Conservation (phyloP, 2,113 vertebrate species). For the Chaetorhynchus papuensis region DNA sequence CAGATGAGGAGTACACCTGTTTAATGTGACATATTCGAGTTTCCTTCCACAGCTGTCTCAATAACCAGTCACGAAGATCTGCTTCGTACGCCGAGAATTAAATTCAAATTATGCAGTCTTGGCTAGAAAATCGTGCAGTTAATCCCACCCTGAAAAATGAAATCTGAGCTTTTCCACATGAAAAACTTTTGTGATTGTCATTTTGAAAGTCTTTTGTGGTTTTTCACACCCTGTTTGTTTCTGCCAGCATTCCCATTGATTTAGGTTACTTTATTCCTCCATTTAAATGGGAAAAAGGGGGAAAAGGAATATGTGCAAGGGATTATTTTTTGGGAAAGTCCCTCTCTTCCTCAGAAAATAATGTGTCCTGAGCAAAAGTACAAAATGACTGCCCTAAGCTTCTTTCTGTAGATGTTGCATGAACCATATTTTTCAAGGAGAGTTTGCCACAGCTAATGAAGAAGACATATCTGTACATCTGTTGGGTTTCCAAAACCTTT, state of each 20-base stretch:
- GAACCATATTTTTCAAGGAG: neutral
- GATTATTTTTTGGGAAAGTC: neutral
- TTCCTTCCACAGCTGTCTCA: conserved; percentile 73
- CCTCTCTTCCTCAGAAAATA: neutral
- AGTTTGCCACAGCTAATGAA: neutral
- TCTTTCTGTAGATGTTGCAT: neutral
- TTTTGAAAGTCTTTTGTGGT: neutral
- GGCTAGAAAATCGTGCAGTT: conserved; percentile 57
- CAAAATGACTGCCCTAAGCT: neutral
- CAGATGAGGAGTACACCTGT: conserved; percentile 74
- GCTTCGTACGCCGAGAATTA: conserved; percentile 67
- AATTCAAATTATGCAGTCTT: conserved; percentile 58
- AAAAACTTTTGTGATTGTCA: neutral
- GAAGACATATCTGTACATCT: neutral
- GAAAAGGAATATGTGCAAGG: neutral
- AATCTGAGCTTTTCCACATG: conserved; percentile 40
- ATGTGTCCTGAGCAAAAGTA: neutral
- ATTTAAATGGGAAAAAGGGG: neutral
- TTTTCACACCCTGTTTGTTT: conserved; percentile 46
- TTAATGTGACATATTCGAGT: conserved; percentile 76
- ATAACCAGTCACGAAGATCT: conserved; percentile 72
- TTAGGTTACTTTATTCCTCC: neutral
- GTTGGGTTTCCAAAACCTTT: neutral
- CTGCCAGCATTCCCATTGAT: neutral
- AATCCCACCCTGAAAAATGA: conserved; percentile 38